Evolutionary conservation across 1,140 invertebrate species (phyloP), one percentile per base, ranked within the genome.

Genomic region (Rhizoglyphus robini): DNA sequence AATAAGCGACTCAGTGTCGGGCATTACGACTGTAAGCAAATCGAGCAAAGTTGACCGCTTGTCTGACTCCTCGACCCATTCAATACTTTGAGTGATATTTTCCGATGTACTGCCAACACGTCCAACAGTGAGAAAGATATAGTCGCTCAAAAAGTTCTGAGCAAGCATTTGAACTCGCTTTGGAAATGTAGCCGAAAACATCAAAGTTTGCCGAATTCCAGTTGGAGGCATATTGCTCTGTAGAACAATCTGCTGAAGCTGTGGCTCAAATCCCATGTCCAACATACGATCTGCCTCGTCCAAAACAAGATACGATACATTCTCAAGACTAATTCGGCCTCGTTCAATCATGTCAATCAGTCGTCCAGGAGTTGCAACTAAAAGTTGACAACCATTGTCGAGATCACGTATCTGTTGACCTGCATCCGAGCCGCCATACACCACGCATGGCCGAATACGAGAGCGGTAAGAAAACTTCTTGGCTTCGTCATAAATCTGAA

Each of bases 121-220:
- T 38, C 96, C 96, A 59, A 99, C 94, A 61, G 96, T 94, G 74
- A 99, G 84, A 81, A 99, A 99, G 71, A 99, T 96, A 76, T 99
- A 99, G 76, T 99, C 95, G 72, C 88, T 86, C 67, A 99, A 79
- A 76, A 99, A 99, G 79, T 98, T 96, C 75, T 91, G 83, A 18
- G 94, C 93, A 72, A 98, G 75, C 74, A 93, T 88, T 82, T 96
- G 92, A 72, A 99, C 99, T 78, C 97, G 92, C 77, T 96, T 96
- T 4, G 96, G 96, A 80, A 99, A 99, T 65, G 96, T 99, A 54
- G 96, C 96, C 46, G 93, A 97, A 78, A 99, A 99, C 96, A 99
- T 99, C 48, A 99, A 84, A 18, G 96, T 99, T 76, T 97, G 93
- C 38, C 96, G 81, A 65, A 91, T 84, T 30, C 92, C 92, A 27